phyloP scores from a whole-genome alignment of 2,113 vertebrate genomes.

The Narcine bancroftii region DNA sequence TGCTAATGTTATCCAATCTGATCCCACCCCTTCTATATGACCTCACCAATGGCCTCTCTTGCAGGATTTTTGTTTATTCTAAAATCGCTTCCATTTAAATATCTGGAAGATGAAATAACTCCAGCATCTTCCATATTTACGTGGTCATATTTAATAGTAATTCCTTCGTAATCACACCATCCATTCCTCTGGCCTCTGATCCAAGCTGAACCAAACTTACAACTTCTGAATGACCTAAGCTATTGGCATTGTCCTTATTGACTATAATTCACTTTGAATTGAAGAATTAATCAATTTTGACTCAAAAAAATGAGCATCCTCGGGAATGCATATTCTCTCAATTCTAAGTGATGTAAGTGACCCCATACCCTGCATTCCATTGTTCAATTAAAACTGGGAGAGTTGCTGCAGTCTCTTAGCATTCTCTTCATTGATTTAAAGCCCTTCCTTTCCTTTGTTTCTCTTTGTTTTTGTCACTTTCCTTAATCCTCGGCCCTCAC shows the following conservation, averaged over 20 bases:
- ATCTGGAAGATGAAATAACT: not conserved
- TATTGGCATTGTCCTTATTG: no score
- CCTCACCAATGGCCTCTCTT: not conserved
- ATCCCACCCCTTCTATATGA: not conserved
- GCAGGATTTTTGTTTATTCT: not conserved
- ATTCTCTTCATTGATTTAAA: not conserved
- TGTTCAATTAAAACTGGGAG: no score
- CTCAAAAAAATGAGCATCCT: no score
- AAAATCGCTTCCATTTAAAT: not conserved
- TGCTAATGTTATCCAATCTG: not conserved
- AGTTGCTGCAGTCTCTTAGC: no score
- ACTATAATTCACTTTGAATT: no score
- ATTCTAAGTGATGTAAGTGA: not conserved
- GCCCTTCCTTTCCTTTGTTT: not conserved
- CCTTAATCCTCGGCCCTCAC: not conserved
- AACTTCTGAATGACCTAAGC: not conserved
- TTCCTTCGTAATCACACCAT: not conserved
- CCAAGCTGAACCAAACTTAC: not conserved
- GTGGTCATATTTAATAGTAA: no score
- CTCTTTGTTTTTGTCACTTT: not conserved
- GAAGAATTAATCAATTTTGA: no score
- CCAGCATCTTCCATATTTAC: not conserved
- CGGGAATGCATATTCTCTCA: no score
- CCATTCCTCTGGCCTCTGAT: not conserved
- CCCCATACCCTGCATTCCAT: not conserved